Percentiles rank a stretch among this genome's conserved stretches.
phyloP scores from a whole-genome alignment of 2,113 vertebrate genomes.

The Festucalex cinctus region DNA sequence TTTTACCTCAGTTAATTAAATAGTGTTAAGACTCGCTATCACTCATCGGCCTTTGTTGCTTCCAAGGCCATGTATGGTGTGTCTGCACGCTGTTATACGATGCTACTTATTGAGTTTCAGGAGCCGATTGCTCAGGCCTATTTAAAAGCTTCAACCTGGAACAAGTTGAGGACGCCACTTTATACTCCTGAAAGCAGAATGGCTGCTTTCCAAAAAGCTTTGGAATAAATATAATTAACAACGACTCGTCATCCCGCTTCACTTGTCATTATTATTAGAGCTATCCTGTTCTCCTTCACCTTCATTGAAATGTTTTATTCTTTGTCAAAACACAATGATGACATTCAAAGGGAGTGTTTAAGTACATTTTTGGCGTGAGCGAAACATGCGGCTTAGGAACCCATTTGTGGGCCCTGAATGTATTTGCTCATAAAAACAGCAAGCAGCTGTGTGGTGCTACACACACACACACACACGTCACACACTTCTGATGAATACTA shows the following conservation, averaged over 20 bases:
- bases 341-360: slow-evolving; percentile 50
- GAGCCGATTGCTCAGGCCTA: slow-evolving; percentile 45
- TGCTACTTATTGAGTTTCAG: slow-evolving; percentile 51
- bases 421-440: slow-evolving; percentile 58
- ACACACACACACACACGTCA: slow-evolving; percentile 50
- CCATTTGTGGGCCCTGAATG: slow-evolving; percentile 64
- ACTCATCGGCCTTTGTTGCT: slow-evolving; percentile 34
- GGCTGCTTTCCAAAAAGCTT: slow-evolving; percentile 62
- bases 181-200: slow-evolving; percentile 69
- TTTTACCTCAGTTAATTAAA: slow-evolving; percentile 24
- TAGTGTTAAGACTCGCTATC: slow-evolving; percentile 21
- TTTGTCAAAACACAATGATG: slow-evolving; percentile 6
- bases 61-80: slow-evolving; percentile 9
- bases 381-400: slow-evolving; percentile 69
- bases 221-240: slow-evolving; percentile 71
- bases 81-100: slow-evolving; percentile 24
- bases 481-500: slow-evolving; percentile 55
- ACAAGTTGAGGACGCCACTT: slow-evolving; percentile 66
- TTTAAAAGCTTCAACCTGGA: slow-evolving; percentile 61
- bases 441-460: slow-evolving; percentile 48
- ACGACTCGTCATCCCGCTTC: slow-evolving; percentile 63
- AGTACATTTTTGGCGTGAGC: slow-evolving; percentile 67
- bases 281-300: slow-evolving; percentile 45
- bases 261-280: slow-evolving; percentile 73
- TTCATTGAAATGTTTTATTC: slow-evolving; percentile 37